Conservation (phyloP, 2,113 vertebrate species). For the Pachypanchax playfairii region DNA sequence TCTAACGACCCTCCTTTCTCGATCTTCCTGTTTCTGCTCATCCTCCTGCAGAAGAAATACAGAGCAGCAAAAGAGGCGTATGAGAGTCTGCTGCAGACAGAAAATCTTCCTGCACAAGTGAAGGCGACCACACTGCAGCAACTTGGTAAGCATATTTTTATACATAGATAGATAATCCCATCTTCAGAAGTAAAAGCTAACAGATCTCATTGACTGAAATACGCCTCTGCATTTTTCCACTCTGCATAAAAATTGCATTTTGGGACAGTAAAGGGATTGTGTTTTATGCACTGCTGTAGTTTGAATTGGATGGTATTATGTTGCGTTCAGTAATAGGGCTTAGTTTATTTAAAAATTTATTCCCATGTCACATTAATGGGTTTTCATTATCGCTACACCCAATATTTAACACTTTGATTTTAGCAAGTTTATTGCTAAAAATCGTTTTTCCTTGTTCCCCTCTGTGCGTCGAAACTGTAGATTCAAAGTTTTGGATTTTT, state of each 20-base stretch:
- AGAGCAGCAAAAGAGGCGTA: conserved; percentile 97
- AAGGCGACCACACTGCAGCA: conserved; percentile 98
- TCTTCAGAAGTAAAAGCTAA: neutral
- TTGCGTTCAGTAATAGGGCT: neutral
- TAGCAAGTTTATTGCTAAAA: neutral
- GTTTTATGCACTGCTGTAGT: neutral
- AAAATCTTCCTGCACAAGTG: conserved; percentile 96
- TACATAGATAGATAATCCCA: neutral
- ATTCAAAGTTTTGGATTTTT: neutral
- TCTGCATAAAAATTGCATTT: neutral
- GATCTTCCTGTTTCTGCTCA: neutral
- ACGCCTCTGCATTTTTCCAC: too few relatives aligned
- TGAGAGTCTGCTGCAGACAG: conserved; percentile 94
- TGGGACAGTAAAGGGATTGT: neutral
- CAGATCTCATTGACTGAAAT: neutral
- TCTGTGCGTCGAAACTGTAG: neutral
- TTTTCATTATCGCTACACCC: too few relatives aligned
- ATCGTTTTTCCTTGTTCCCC: conserved; percentile 5
- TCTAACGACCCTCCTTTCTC: conserved; percentile 45
- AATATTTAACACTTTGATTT: neutral
- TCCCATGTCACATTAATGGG: too few relatives aligned
- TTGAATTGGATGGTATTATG: neutral
- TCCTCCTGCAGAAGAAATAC: conserved; percentile 90
- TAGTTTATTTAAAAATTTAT: neutral
- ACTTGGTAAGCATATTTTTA: conserved; percentile 85